Percentiles rank a stretch among this genome's conserved stretches.
phyloP scores from a whole-genome alignment of 2,113 vertebrate species.

The Oreochromis niloticus region DNA sequence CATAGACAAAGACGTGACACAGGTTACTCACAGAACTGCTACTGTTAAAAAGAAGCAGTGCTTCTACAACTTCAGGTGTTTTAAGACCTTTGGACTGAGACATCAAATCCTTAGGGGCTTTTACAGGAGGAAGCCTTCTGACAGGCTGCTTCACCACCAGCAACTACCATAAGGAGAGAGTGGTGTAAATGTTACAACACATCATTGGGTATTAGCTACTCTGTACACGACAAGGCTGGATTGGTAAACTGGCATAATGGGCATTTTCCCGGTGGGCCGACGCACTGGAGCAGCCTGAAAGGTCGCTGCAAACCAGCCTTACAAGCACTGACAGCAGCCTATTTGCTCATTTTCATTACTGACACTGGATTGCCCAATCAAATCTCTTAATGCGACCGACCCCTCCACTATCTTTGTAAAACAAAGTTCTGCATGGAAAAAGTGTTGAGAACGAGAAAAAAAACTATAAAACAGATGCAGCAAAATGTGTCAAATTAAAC shows the following conservation, averaged over 20 bases:
- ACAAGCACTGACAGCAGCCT: not conserved
- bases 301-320: not conserved
- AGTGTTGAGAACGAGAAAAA: rapidly evolving
- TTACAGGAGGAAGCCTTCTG: not conserved
- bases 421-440: not conserved
- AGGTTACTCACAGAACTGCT: not conserved
- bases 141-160: not conserved
- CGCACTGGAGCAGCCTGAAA: not conserved
- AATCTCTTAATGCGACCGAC: not conserved
- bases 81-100: not conserved
- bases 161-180: not conserved
- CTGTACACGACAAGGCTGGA: not conserved
- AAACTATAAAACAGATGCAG: not conserved
- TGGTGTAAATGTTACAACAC: not conserved
- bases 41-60: not conserved
- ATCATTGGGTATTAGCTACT: not conserved
- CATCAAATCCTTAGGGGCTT: not conserved
- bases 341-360: not conserved
- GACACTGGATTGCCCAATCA: not conserved
- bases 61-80: not conserved
- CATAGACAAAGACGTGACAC: not conserved
- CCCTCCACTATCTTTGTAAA: rapidly evolving
- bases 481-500: not conserved
- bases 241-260: not conserved
- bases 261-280: not conserved